Conservation (phyloP, 1,140 invertebrate genomes). For the Drosophila suzukii region DNA sequence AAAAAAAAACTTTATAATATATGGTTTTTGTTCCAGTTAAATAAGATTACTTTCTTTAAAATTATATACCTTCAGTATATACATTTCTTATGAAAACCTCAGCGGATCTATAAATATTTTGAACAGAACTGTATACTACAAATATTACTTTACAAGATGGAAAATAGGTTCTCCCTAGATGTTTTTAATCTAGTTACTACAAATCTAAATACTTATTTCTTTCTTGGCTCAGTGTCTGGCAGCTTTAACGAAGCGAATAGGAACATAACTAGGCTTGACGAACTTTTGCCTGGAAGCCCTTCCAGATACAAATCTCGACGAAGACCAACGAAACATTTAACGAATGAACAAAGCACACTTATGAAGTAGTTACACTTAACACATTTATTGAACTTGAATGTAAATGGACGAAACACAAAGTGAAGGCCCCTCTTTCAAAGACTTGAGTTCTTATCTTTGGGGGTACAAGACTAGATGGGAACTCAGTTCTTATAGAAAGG, state of each 20-base stretch:
- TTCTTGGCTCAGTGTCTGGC: slow-evolving; percentile 19
- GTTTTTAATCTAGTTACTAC: too few species aligned
- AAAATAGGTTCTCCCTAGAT: neutral
- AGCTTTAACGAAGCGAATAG: slow-evolving; percentile 3
- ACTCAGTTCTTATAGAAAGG: neutral
- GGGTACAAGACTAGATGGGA: neutral
- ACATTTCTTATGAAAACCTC: too few species aligned
- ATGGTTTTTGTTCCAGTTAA: too few species aligned
- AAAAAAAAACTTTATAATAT: too few species aligned
- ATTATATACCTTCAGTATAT: too few species aligned
- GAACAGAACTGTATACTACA: too few species aligned
- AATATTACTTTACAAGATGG: too few species aligned
- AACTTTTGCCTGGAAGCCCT: slow-evolving; percentile 3
- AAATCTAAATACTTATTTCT: too few species aligned
- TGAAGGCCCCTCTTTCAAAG: slow-evolving; percentile 1
- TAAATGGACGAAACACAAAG: slow-evolving; percentile 34
- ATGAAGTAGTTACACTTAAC: slow-evolving; percentile 21
- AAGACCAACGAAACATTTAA: slow-evolving; percentile 22
- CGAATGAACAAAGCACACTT: slow-evolving; percentile 45
- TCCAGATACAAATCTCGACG: slow-evolving; percentile 6
- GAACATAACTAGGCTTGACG: slow-evolving; percentile 23
- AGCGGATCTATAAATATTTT: too few species aligned
- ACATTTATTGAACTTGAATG: slow-evolving; percentile 34
- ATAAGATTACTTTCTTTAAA: too few species aligned
- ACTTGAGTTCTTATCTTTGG: neutral